Evolutionary conservation across 2,797 vertebrate species (phyloP).

Genomic region (Poecilia wingei): DNA sequence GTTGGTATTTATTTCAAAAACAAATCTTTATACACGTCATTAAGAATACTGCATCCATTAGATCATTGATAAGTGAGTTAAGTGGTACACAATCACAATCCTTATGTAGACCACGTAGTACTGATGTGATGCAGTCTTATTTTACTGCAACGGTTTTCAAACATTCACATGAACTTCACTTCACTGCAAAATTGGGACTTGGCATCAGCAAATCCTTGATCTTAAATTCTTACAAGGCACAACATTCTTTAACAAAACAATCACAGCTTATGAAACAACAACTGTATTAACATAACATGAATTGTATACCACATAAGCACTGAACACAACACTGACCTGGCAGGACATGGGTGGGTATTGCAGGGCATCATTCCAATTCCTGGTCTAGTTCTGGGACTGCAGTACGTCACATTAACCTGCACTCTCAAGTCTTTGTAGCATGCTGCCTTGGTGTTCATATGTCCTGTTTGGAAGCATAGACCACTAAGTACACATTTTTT

Average conservation of each 20-base stretch:
- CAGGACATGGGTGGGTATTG: conserved; percentile 84
- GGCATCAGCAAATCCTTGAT: neutral
- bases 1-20: neutral
- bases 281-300: neutral
- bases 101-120: neutral
- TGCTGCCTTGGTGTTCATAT: conserved; percentile 83
- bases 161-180: neutral
- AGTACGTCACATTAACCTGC: conserved; percentile 86
- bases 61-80: neutral
- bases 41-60: neutral
- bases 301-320: neutral
- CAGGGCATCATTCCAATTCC: conserved; percentile 80
- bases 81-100: neutral
- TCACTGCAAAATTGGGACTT: neutral
- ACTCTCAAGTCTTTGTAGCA: conserved; percentile 86
- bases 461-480: conserved; percentile 71
- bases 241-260: neutral
- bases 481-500: conserved; percentile 1
- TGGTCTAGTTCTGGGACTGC: conserved; percentile 82
- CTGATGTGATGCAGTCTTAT: neutral
- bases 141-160: neutral
- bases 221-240: neutral
- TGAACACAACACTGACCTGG: conserved; percentile 66
- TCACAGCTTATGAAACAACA: neutral
- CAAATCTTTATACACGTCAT: neutral